These are phyloP conservation scores for Epirrhoe tristata DNA, from an alignment of 2,888 invertebrate genomes.

Conservation along the genomic window DNA sequence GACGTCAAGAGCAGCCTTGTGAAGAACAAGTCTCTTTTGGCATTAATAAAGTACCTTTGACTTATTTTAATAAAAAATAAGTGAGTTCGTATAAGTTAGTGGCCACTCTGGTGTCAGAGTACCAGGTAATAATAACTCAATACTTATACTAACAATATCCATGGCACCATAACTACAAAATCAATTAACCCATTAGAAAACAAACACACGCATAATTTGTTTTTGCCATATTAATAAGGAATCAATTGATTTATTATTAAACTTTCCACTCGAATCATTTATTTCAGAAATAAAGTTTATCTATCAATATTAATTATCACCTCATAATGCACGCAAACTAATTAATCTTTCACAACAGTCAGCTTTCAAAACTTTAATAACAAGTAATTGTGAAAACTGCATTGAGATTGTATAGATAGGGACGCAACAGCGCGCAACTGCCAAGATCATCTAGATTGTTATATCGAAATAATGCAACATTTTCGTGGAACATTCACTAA, in stretches of 20 bases:
- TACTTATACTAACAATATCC: no score
- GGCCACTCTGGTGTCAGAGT: no score
- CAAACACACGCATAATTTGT: no score
- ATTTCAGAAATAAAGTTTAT: background rate
- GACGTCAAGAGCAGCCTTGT: constrained; percentile 65
- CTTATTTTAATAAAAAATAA: background rate
- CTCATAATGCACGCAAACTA: constrained; percentile 17
- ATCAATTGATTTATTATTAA: no score
- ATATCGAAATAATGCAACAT: background rate
- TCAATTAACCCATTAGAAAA: no score
- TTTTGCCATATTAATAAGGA: no score
- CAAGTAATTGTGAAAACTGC: constrained; percentile 35
- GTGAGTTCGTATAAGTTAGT: no score
- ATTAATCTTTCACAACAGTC: constrained; percentile 38
- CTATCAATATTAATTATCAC: constrained; percentile 5
- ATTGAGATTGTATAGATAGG: constrained; percentile 36
- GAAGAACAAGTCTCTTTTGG: background rate
- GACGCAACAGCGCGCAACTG: constrained; percentile 36
- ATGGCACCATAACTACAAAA: no score
- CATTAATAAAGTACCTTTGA: background rate
- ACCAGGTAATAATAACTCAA: no score
- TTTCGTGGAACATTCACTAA: background rate
- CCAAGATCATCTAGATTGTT: constrained; percentile 15
- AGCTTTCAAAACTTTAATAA: constrained; percentile 36
- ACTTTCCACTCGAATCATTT: background rate